Evolutionary conservation across 2,888 invertebrate species (phyloP).

Genomic region (Mythimna ferrago): DNA sequence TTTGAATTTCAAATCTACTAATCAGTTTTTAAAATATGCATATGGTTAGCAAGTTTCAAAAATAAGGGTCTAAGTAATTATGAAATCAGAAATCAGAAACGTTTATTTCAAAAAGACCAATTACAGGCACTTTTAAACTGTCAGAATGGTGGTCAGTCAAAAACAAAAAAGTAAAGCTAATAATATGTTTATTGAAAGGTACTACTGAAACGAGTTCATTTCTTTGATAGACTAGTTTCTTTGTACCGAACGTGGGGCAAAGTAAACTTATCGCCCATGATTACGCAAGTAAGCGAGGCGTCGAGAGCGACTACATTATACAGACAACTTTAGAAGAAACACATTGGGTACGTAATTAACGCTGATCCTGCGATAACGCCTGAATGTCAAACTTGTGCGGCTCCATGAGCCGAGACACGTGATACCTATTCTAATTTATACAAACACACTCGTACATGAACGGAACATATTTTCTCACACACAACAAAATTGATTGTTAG

Average conservation of each 20-base stretch:
- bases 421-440: slow-evolving; percentile 8
- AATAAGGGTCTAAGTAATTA: too few species aligned
- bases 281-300: slow-evolving; percentile 7
- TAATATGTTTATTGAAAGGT: neutral
- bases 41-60: too few species aligned
- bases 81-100: too few species aligned
- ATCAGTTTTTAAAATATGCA: too few species aligned
- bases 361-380: slow-evolving; percentile 25
- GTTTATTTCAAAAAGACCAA: too few species aligned
- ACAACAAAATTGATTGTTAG: neutral
- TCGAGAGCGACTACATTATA: neutral
- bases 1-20: too few species aligned
- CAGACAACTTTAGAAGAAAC: slow-evolving; percentile 19
- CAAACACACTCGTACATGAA: neutral
- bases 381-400: slow-evolving; percentile 1
- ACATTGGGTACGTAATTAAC: slow-evolving; percentile 18
- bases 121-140: too few species aligned
- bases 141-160: too few species aligned
- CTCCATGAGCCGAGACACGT: slow-evolving; percentile 18
- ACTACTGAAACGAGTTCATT: neutral
- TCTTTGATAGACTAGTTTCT: neutral
- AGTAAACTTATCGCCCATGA: neutral
- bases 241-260: too few species aligned
- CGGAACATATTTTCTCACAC: neutral
- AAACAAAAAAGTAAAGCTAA: too few species aligned